Percentiles rank a stretch among this genome's conserved stretches.
These are phyloP conservation scores for Spodoptera picta DNA, from an alignment of 2,888 invertebrate species.

Conservation along the genomic window DNA sequence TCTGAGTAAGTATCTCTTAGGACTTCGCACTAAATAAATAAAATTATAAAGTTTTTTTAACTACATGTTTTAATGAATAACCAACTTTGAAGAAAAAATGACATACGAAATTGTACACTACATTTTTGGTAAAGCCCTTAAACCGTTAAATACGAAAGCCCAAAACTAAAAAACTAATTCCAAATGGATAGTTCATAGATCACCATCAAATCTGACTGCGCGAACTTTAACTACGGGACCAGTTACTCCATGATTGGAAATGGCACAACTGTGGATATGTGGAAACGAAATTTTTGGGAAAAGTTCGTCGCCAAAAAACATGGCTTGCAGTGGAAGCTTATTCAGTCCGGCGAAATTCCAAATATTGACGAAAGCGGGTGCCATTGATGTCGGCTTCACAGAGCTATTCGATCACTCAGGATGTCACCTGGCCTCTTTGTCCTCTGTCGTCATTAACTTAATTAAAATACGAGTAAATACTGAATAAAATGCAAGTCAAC, in stretches of 20 bases:
- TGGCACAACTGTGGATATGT: constrained; percentile 16
- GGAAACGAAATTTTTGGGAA: constrained; percentile 20
- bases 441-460: constrained; percentile 41
- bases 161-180: too few relatives aligned
- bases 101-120: too few relatives aligned
- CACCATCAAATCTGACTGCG: constrained; percentile 2
- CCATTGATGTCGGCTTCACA: constrained; percentile 17
- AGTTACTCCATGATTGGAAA: constrained; percentile 6
- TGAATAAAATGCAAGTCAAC: constrained; percentile 27
- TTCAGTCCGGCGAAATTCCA: constrained; percentile 38
- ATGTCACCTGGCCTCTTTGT: constrained; percentile 31
- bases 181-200: constrained; percentile 4
- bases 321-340: constrained; percentile 32
- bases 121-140: too few relatives aligned
- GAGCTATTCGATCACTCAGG: constrained; percentile 12
- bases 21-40: too few relatives aligned
- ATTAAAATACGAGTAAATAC: constrained; percentile 31
- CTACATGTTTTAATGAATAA: too few relatives aligned
- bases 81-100: too few relatives aligned
- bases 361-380: constrained; percentile 34
- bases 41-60: too few relatives aligned
- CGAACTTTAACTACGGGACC: constrained; percentile 7
- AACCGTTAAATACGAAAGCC: too few relatives aligned
- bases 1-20: too few relatives aligned
- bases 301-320: constrained; percentile 24